Percentiles rank a stretch among this genome's conserved stretches.
Conservation (phyloP, 2,797 vertebrate genomes). For the Morelia viridis region DNA sequence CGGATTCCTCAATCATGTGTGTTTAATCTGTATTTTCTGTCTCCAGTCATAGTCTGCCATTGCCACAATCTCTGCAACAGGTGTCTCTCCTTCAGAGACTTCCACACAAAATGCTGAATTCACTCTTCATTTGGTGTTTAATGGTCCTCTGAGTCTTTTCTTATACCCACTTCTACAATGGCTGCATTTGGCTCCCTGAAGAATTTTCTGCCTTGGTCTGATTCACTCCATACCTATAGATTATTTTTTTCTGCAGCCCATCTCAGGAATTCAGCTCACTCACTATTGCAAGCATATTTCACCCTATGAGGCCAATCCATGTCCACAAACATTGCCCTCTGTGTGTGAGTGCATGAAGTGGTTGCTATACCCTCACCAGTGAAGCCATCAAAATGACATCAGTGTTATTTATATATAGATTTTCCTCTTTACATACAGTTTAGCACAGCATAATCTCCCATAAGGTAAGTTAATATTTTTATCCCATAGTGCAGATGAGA, state of each 20-base stretch:
- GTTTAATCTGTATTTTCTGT: background rate
- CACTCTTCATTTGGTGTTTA: background rate
- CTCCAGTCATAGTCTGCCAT: background rate
- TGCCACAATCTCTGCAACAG: background rate
- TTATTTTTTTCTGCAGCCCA: background rate
- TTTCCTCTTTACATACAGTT: background rate
- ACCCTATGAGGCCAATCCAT: background rate
- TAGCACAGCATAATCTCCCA: background rate
- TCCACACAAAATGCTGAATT: background rate
- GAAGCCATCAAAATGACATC: background rate
- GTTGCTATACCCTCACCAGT: background rate
- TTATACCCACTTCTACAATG: constrained; percentile 16
- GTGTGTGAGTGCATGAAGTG: background rate
- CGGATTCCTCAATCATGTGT: no score
- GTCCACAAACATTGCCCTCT: background rate
- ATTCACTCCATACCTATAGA: background rate
- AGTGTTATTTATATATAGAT: background rate
- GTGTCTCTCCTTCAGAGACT: background rate
- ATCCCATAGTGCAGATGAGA: background rate
- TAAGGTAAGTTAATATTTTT: background rate
- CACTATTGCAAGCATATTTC: background rate
- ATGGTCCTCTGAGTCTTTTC: background rate
- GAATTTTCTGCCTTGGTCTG: background rate
- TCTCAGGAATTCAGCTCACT: background rate
- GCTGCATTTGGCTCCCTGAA: background rate